phyloP scores from a whole-genome alignment of 2,797 vertebrate species.

The Anguilla megastoma region DNA sequence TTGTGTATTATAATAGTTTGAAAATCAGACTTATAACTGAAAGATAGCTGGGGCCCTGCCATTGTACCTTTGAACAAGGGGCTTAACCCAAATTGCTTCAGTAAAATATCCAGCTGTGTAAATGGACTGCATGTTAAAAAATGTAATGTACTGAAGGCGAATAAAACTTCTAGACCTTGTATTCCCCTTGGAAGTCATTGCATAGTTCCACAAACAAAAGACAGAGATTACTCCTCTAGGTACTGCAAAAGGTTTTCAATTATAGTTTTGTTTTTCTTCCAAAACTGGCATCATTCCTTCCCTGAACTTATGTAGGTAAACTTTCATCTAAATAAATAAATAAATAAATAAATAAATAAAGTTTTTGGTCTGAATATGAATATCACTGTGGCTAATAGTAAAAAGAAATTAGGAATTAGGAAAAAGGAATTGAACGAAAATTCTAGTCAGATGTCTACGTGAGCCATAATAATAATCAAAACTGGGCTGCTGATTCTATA shows the following conservation, averaged over 20 bases:
- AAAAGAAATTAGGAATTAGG: not conserved
- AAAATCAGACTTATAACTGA: too few species aligned
- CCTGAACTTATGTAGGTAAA: not conserved
- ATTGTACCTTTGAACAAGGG: too few species aligned
- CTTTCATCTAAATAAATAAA: not conserved
- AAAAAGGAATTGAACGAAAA: not conserved
- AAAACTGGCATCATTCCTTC: not conserved
- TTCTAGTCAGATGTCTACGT: not conserved
- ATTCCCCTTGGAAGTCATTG: not conserved
- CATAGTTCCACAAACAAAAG: not conserved
- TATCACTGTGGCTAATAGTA: not conserved
- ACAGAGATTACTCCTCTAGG: not conserved
- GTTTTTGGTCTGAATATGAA: not conserved
- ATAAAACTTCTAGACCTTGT: conserved; percentile 4
- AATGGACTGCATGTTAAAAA: too few species aligned
- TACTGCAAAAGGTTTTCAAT: not conserved
- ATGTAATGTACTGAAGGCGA: not conserved
- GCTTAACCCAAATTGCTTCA: too few species aligned
- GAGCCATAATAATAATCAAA: not conserved
- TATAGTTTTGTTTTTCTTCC: not conserved
- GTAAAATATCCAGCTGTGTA: too few species aligned
- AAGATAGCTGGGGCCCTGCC: too few species aligned
- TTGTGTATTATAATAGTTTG: too few species aligned
- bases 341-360: too few species aligned
- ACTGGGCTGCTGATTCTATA: not conserved